Base-by-base conservation (phyloP, 1,140 invertebrate species). In the Drosophila nebulosa region DNA sequence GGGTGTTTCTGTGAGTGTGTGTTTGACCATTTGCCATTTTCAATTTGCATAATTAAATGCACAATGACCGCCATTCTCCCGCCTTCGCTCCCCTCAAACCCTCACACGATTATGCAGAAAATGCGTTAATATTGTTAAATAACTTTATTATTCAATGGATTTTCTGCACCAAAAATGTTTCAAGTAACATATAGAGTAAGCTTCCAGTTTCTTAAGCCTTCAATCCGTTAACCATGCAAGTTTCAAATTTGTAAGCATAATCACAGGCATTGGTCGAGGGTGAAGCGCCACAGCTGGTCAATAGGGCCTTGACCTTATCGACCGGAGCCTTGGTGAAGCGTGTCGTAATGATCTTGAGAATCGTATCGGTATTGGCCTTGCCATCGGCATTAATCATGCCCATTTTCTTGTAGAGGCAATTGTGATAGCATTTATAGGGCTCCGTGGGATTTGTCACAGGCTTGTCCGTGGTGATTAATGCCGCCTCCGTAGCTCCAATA, bases 1-100 rank as follows among this genome's bases (percentile, higher is more conserved):
- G n/a, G n/a, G 52, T 51, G 10, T 26, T 21, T 65, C 18, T 59
- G 27, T 52, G 50, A 36, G 26, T 63, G 30, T 62, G 55, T 59
- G 53, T 21, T 66, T 62, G 36, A 26, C 72, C 69, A 80, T 69
- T 73, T 68, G 73, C 46, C 65, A 53, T 71, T 74, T 83, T 83
- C 78, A 71, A 78, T 83, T 80, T 83, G 78, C 79, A 83, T 80
- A 83, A 83, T 80, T 80, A 74, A 80, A 80, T 74, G 74, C 58
- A 77, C 46, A 63, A 64, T 55, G 39, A 64, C 42, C 36, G 53
- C 42, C 35, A 9, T 7, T 18, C 36, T 14, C 36, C n/a, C 4
- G 4, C 30, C 30, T 6, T 2, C 2, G 4, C 1, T 9, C 9
- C 30, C 30, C 5, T 6, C 30, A 7, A 2, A 7, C 39, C 39